Base-by-base conservation (phyloP, 2,888 invertebrate species). In the Choristoneura rosaceana region DNA sequence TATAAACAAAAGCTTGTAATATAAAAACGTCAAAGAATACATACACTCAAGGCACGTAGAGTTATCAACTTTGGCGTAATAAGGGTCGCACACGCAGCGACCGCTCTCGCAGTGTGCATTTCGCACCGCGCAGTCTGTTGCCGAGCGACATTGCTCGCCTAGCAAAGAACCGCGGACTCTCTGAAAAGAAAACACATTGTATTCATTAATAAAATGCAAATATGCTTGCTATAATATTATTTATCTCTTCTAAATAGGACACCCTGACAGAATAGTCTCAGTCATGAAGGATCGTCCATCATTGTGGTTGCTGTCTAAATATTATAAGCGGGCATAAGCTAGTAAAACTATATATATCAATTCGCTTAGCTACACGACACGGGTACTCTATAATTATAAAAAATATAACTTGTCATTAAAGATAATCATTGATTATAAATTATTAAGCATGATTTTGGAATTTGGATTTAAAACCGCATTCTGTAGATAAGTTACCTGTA, bases 41-140 rank as follows among this genome's bases (percentile, higher is more conserved):
- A 96, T 95, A 98, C 98, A 97, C 95, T 97, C 97, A 81, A 98
- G 94, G 92, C 98, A 98, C 76, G 95, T 95, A 74, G 97, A 96
- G 81, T 95, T 95, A 91, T 98, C 97, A 87, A 96, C 96, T 86
- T 95, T 95, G 47, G 98, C 97, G 90, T 95, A 97, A 91, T 97
- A 98, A 45, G 97, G 96, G 87, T 96, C 96, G 90, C 98, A 98
- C 74, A 96, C 95, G 92, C 98, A 98, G 77, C 95, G 95, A 79
- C 97, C 97, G 83, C 94, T 90, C 77, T 95, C 90, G 87, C 97
- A 97, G 75, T 95, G 95, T 76, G 96, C 95, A 82, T 96, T 95
- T 73, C 93, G 88, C 75, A 96, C 95, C 77, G 93, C 93, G 87
- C 97, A 97, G 79, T 97, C 96, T 79, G 90, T 90, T 83, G 95